Evolutionary conservation across 92 coral and sea anemone genomes (phyloP), one percentile per base, ranked within the genome.

Genomic region (Paramuricea clavata): DNA sequence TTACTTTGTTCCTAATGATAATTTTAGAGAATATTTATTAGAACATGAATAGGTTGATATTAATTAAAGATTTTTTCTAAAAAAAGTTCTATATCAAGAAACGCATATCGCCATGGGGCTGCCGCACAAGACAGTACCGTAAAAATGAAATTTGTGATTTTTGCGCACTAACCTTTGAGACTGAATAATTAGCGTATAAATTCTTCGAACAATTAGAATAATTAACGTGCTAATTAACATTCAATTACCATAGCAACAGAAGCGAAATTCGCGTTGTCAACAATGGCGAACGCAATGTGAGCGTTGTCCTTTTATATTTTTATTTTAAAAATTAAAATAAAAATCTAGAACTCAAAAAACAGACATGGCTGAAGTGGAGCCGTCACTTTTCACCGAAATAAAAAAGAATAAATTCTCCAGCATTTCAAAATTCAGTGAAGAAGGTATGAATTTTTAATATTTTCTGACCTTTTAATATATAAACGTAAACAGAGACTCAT

Each of bases 381-480:
- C 93, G 83, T 94, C 91, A 19, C 90, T 95, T 57, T 94, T 94
- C 15, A 94, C 91, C 22, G 98, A 95, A 81, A 93, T 97, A 13
- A 94, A 95, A 74, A 87, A 89, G 87, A 95, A 95, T 84, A 93
- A 95, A 47, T 95, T 92, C 87, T 94, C 98, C 27, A 94, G 96
- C 49, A 95, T 95, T 84, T 94, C 98, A 67, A 95, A 93, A 86
- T 97, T 95, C 13, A 88, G 93, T 15, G 98, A 92, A 86, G 98
- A 95, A 92, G 98, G 98, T 94, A 81, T 43, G 82, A 12, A 12
- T 42, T 17, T 19, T 75, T 30, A 19, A 31, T 33, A 16, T 32
- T 17, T 39, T 36, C 16, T 30, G 49, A 42, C 17, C 78, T 36
- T 31, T 72, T 85, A 19, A 19, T 26, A 27, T 43, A 76, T 30